A percentile compares a stretch with the other conserved stretches of the same genome.
Evolutionary conservation across 2,888 invertebrate genomes (phyloP).

Genomic region (Zygogramma bicolorata): DNA sequence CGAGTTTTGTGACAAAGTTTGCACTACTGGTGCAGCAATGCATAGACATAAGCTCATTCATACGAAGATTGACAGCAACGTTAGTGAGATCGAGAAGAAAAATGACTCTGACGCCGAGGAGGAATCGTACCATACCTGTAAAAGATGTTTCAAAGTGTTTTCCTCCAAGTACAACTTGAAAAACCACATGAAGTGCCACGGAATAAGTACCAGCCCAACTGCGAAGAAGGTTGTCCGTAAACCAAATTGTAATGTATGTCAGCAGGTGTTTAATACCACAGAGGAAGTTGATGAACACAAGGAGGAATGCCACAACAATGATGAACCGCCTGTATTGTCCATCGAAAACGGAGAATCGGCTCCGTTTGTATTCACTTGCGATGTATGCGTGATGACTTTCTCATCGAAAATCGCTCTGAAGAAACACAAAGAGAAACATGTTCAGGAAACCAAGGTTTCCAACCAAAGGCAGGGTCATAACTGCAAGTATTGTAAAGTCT

Average conservation of each 20-base stretch:
- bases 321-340: slow-evolving; percentile 45
- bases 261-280: slow-evolving; percentile 71
- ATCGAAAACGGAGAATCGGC: slow-evolving; percentile 43
- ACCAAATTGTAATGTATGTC: slow-evolving; percentile 75
- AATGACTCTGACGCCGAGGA: slow-evolving; percentile 49
- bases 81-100: slow-evolving; percentile 17
- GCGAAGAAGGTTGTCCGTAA: slow-evolving; percentile 55
- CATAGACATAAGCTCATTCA: slow-evolving; percentile 62
- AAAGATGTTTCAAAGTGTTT: slow-evolving; percentile 68
- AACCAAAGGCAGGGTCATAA: slow-evolving; percentile 35
- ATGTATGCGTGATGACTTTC: slow-evolving; percentile 66
- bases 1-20: slow-evolving; percentile 58
- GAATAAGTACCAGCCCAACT: slow-evolving; percentile 60
- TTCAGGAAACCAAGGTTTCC: slow-evolving; percentile 37
- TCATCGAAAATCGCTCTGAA: slow-evolving; percentile 62
- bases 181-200: slow-evolving; percentile 68
- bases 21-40: slow-evolving; percentile 57
- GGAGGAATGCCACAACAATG: slow-evolving; percentile 64
- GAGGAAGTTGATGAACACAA: slow-evolving; percentile 71
- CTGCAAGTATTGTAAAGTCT: slow-evolving; percentile 62
- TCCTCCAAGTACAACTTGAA: slow-evolving; percentile 65
- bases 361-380: slow-evolving; percentile 61
- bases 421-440: slow-evolving; percentile 63
- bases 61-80: slow-evolving; percentile 41
- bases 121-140: slow-evolving; percentile 65